Evolutionary conservation across 2,888 invertebrate species (phyloP).

Genomic region (Polyploca ridens): DNA sequence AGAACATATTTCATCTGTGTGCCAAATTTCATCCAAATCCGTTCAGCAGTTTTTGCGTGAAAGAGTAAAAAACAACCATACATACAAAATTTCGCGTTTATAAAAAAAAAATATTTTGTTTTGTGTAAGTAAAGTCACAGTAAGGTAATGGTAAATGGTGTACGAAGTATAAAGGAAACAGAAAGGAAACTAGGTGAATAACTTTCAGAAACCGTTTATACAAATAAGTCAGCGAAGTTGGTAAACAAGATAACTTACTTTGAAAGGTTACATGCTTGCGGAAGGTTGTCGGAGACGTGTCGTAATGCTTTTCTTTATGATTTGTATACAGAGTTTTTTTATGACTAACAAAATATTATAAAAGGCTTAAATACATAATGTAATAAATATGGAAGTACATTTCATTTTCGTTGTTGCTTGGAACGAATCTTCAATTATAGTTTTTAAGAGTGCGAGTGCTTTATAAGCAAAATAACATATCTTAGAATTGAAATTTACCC

Average conservation of each 20-base stretch:
- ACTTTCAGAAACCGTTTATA: background rate
- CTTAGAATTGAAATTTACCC: too few species aligned
- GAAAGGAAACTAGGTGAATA: background rate
- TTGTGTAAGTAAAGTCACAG: background rate
- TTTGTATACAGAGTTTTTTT: background rate
- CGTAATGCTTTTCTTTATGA: background rate
- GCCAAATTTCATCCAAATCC: too few species aligned
- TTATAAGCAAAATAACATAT: too few species aligned
- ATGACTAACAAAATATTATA: background rate
- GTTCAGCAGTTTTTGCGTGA: too few species aligned
- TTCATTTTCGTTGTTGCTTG: too few species aligned
- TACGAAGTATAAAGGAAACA: background rate
- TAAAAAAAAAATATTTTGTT: background rate
- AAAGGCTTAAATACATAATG: background rate
- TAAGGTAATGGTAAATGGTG: too few species aligned
- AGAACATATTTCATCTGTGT: too few species aligned
- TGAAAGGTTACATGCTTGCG: slow-evolving; percentile 8
- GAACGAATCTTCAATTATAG: too few species aligned
- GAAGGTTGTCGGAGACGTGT: background rate
- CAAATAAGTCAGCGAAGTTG: slow-evolving; percentile 4
- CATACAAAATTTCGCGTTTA: too few species aligned
- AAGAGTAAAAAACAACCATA: too few species aligned
- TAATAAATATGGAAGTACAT: too few species aligned
- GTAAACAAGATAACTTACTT: slow-evolving; percentile 5
- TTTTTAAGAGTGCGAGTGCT: too few species aligned